Percentiles rank a stretch among this genome's conserved stretches.
Evolutionary conservation across 2,888 invertebrate species (phyloP).

Genomic region (Plebejus anna): DNA sequence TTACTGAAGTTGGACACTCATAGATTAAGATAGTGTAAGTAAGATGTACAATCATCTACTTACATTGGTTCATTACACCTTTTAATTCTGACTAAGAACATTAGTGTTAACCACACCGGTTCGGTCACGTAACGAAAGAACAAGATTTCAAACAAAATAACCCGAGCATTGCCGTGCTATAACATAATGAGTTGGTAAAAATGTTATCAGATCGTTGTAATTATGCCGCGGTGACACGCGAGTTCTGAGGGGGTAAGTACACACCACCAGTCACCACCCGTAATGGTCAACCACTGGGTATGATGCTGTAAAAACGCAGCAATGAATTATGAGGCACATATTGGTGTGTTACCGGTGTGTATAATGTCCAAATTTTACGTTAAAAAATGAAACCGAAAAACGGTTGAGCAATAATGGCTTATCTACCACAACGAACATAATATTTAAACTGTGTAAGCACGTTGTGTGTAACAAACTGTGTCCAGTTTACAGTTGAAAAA

Average conservation of each 20-base stretch:
- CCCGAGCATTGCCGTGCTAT: slow-evolving; percentile 56
- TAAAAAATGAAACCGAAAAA: not conserved
- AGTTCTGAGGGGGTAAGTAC: slow-evolving; percentile 36
- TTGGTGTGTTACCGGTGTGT: not conserved
- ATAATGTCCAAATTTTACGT: not conserved
- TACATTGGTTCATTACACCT: not conserved
- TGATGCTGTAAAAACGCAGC: not conserved
- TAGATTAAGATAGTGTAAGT: not conserved
- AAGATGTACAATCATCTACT: too few species aligned
- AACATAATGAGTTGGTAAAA: slow-evolving; percentile 64
- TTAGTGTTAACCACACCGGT: not conserved
- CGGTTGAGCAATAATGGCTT: not conserved
- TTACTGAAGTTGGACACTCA: not conserved
- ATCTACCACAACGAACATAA: not conserved
- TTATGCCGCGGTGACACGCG: slow-evolving; percentile 66
- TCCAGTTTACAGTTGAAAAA: too few species aligned
- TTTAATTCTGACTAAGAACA: slow-evolving; percentile 4
- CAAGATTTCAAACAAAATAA: slow-evolving; percentile 42
- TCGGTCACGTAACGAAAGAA: slow-evolving; percentile 29
- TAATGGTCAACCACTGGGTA: not conserved
- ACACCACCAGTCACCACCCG: slow-evolving; percentile 6
- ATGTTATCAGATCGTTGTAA: slow-evolving; percentile 67
- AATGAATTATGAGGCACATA: not conserved
- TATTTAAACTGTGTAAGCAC: too few species aligned
- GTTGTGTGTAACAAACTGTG: too few species aligned